phyloP scores from a whole-genome alignment of 2,797 vertebrate genomes.

The Acanthis flammea region DNA sequence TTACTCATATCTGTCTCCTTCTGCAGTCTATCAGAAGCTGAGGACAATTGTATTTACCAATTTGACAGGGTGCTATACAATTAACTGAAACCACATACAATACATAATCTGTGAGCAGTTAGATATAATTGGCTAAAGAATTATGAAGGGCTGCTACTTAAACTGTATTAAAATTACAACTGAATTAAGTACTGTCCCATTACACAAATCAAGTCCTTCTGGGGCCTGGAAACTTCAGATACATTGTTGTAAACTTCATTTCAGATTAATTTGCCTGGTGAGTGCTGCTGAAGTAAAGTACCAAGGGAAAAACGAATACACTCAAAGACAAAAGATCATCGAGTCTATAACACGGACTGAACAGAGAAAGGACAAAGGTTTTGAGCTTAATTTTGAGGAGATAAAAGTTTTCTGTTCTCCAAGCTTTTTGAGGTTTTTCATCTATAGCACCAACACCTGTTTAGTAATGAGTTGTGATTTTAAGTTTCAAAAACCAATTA shows the following conservation, averaged over 20 bases:
- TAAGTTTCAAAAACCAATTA: neutral
- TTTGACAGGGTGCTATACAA: neutral
- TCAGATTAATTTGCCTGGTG: neutral
- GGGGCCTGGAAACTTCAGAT: neutral
- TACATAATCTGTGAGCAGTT: neutral
- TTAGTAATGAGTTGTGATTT: neutral
- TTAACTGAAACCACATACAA: neutral
- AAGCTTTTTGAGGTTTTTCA: neutral
- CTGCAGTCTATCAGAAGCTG: neutral
- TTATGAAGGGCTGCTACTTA: neutral
- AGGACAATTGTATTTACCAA: neutral
- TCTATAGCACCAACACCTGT: neutral
- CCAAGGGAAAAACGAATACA: neutral
- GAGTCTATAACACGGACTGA: neutral
- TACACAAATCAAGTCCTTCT: neutral
- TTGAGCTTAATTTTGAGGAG: neutral
- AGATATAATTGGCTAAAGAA: neutral
- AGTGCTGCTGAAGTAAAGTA: neutral
- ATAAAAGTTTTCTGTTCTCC: neutral
- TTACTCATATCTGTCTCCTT: neutral
- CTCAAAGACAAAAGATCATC: neutral
- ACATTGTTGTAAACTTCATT: neutral
- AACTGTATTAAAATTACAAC: neutral
- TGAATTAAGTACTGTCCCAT: neutral
- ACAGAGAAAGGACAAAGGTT: neutral